phyloP scores from a whole-genome alignment of 2,888 invertebrate genomes.

The Globia sparganii region DNA sequence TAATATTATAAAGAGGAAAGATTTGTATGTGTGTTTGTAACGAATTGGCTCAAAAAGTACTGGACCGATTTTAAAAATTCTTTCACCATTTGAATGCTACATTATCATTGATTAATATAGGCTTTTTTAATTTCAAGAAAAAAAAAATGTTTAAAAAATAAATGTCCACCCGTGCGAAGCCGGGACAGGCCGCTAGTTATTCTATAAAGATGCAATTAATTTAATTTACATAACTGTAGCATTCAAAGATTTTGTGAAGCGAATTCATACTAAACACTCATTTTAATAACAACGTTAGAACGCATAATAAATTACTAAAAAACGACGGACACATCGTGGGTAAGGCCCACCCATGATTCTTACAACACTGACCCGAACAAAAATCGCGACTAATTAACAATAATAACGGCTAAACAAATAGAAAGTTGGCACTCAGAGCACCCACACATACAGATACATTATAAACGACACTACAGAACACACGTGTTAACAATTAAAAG shows the following conservation, averaged over 20 bases:
- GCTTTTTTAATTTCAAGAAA: too few species aligned
- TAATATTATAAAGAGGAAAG: too few species aligned
- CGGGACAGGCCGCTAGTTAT: too few species aligned
- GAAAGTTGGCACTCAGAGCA: conserved; percentile 80
- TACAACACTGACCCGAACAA: conserved; percentile 43
- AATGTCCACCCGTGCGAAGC: too few species aligned
- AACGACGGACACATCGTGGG: conserved; percentile 35
- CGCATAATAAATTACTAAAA: conserved; percentile 37
- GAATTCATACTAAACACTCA: conserved; percentile 10
- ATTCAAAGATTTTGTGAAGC: background rate
- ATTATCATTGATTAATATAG: too few species aligned
- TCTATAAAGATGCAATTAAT: background rate
- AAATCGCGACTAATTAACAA: conserved; percentile 63
- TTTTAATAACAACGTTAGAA: conserved; percentile 23
- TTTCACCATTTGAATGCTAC: too few species aligned
- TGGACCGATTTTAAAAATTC: too few species aligned
- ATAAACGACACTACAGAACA: conserved; percentile 76
- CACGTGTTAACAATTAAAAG: conserved; percentile 89
- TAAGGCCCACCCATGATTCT: conserved; percentile 49
- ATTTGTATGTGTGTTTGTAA: too few species aligned
- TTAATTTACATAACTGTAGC: background rate
- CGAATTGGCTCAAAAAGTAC: too few species aligned
- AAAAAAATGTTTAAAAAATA: too few species aligned
- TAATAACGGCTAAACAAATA: conserved; percentile 66
- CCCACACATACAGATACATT: conserved; percentile 73